A percentile compares a stretch with the other conserved stretches of the same genome.
Conservation (phyloP, 2,113 vertebrate species). For the Sinosuthora webbiana region DNA sequence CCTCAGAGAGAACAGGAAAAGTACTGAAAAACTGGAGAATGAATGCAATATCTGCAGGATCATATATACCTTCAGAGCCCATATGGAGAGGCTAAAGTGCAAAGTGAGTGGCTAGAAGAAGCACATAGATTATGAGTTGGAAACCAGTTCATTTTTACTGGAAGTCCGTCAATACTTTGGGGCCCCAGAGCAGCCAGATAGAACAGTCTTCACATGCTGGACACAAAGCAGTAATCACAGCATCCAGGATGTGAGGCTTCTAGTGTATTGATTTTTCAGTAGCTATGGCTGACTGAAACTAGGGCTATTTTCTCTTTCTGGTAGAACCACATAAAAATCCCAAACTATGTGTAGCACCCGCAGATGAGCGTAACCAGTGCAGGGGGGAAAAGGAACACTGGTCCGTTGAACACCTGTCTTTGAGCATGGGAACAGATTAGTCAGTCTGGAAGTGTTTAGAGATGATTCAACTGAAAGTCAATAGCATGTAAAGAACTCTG, state of each 20-base stretch:
- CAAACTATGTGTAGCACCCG: fast-evolving
- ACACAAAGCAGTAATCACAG: background rate
- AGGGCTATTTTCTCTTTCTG: background rate
- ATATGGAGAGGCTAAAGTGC: background rate
- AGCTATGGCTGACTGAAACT: background rate
- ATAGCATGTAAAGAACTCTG: background rate
- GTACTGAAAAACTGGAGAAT: background rate
- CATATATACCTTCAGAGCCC: background rate
- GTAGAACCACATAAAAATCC: background rate
- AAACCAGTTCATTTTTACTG: background rate
- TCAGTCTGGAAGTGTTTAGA: background rate
- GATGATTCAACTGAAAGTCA: background rate
- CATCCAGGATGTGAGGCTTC: background rate
- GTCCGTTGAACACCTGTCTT: background rate
- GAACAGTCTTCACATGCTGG: background rate
- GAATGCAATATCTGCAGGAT: background rate
- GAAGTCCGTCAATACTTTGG: background rate
- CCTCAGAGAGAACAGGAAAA: background rate
- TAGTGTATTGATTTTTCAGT: background rate
- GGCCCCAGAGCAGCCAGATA: background rate
- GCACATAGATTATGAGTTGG: background rate
- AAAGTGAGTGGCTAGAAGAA: background rate
- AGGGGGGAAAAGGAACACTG: background rate
- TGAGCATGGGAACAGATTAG: background rate
- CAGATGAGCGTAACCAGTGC: background rate